Conservation (phyloP, 2,888 invertebrate species). For the Resseliella maxima region DNA sequence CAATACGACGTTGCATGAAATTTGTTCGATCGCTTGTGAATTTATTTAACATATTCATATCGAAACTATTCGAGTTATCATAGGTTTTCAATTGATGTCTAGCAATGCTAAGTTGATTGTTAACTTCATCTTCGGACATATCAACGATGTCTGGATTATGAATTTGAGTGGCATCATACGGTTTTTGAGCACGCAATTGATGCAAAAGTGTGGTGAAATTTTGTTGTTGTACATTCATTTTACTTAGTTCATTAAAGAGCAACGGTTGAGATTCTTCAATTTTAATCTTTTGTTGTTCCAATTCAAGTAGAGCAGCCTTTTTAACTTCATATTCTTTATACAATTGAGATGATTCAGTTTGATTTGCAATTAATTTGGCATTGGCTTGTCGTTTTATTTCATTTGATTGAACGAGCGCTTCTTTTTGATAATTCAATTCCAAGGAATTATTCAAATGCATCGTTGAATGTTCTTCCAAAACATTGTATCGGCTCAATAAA, state of each 20-base stretch:
- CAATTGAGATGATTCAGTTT: background rate
- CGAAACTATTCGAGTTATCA: background rate
- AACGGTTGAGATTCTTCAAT: background rate
- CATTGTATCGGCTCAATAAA: background rate
- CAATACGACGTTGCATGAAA: background rate
- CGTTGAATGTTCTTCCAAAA: background rate
- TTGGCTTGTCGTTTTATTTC: background rate
- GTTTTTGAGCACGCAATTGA: background rate
- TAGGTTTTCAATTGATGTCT: slow-evolving; percentile 10
- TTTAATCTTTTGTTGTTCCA: background rate
- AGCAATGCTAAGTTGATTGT: background rate
- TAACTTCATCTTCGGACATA: background rate
- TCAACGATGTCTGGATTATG: slow-evolving; percentile 1
- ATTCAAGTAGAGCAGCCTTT: background rate
- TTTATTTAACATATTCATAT: background rate
- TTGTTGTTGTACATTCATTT: background rate
- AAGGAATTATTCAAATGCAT: background rate
- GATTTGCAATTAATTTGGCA: background rate
- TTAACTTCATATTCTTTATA: background rate
- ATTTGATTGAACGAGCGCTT: background rate
- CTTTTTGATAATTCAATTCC: background rate
- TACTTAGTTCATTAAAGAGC: background rate
- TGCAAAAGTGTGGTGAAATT: background rate
- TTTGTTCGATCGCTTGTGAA: background rate
- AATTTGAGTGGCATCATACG: background rate